A percentile compares a stretch with the other conserved stretches of the same genome.
Evolutionary conservation across 2,113 vertebrate species (phyloP).

Genomic region (Dunckerocampus dactyliophorus): DNA sequence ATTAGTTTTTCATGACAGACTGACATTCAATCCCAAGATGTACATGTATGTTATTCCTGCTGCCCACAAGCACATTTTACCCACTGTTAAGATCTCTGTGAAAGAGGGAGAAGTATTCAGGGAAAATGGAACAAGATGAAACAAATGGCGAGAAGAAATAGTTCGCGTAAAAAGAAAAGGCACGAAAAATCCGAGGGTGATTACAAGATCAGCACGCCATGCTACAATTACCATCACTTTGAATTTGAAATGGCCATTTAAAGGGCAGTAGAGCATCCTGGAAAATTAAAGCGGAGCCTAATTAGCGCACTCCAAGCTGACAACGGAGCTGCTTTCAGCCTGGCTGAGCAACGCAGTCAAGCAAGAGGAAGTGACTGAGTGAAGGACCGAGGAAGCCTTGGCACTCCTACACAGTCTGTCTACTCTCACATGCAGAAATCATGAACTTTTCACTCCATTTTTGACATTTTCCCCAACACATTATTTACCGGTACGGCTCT

Average conservation of each 20-base stretch:
- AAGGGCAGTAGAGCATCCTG: constrained; percentile 91
- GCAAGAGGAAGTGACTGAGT: constrained; percentile 86
- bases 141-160: constrained; percentile 59
- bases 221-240: constrained; percentile 92
- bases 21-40: constrained; percentile 44
- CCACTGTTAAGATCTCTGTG: constrained; percentile 67
- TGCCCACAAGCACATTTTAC: constrained; percentile 51
- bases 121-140: constrained; percentile 69
- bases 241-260: constrained; percentile 97
- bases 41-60: constrained; percentile 25
- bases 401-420: constrained; percentile 20
- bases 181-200: constrained; percentile 77
- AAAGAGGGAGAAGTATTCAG: constrained; percentile 64
- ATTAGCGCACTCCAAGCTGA: constrained; percentile 93
- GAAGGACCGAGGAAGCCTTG: constrained; percentile 76
- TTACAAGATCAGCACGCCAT: constrained; percentile 89
- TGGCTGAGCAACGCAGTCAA: constrained; percentile 88
- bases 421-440: constrained; percentile 38
- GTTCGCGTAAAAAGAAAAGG: constrained; percentile 7
- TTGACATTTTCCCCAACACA: neutral
- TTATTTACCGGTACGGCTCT: constrained; percentile 18
- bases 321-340: constrained; percentile 88
- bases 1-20: constrained; percentile 30
- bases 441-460: constrained; percentile 3
- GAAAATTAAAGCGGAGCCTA: constrained; percentile 95